Base-by-base conservation (phyloP, 2,888 invertebrate species). In the Ophraella communa region DNA sequence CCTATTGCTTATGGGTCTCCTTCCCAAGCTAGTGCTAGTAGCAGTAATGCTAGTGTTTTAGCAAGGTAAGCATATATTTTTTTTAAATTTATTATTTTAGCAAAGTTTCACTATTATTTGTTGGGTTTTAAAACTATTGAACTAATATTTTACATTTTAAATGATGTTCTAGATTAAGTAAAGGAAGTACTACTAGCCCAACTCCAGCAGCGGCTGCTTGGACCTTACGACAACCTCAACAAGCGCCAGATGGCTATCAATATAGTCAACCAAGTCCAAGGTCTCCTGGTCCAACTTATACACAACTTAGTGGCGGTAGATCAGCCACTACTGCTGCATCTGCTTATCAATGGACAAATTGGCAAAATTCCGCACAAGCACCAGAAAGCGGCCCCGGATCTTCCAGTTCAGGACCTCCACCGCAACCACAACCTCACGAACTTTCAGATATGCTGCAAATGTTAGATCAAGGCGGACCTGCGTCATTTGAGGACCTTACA, bases 401-500 rank as follows among this genome's bases (percentile, higher is more conserved):
- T 18, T 84, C 86, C 74, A 85, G 84, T 55, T 86, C 83, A 33
- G 81, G 80, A 27, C 87, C 88, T 62, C 87, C 87, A 44, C 88
- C 90, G 33, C 89, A 88, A 62, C 88, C 90, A 42, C 89, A 89
- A 74, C 89, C 89, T 5, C 91, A 91, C 76, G 95, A 95, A 84
- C 87, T 95, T 62, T 92, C 94, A 14, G 95, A 96, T 78, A 95
- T 96, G 95, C 85, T 96, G 76, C 95, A 95, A 83, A 95, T 96
- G 89, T 84, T 96, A 62, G 93, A 95, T 83, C 93, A 93, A 80
- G 89, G 91, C 75, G 92, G 90, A 55, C 87, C 92, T 39, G 87
- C 92, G 63, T 90, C 93, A 24, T 95, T 95, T 81, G 95, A 95
- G 81, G 95, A 95, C 82, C 86, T 95, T 76, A 90, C 90, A 77